Percentiles rank a stretch among this genome's conserved stretches.
Conservation (phyloP, 2,113 vertebrate species). For the Burhinus bistriatus region DNA sequence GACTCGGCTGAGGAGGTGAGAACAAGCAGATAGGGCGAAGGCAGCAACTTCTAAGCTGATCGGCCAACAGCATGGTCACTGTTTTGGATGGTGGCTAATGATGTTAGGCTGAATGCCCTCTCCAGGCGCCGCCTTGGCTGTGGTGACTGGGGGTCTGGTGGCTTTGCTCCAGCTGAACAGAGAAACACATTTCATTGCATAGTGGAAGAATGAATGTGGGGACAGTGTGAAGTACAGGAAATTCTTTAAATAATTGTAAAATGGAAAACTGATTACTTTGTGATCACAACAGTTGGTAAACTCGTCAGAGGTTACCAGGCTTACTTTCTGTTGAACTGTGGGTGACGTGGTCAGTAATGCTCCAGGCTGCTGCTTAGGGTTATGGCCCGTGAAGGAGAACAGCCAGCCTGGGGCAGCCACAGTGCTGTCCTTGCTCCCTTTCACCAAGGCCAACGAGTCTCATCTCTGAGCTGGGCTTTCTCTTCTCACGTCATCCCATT, state of each 20-base stretch:
- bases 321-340: background rate
- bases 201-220: background rate
- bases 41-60: conserved; percentile 24
- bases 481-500: background rate
- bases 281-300: background rate
- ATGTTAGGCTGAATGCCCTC: background rate
- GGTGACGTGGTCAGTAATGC: background rate
- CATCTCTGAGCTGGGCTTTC: background rate
- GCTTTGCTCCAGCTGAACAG: background rate
- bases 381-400: background rate
- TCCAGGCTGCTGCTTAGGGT: background rate
- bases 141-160: background rate
- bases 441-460: background rate
- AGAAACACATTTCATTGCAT: rapidly evolving
- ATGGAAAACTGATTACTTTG: background rate
- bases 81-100: background rate
- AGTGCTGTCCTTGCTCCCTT: background rate
- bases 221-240: background rate
- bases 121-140: background rate
- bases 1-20: conserved; percentile 18
- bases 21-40: conserved; percentile 40
- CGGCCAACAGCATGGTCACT: background rate
- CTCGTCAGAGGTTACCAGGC: background rate
- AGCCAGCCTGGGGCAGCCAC: background rate
- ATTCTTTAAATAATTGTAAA: background rate